Evolutionary conservation across 1,140 invertebrate genomes (phyloP).

Genomic region (Drosophila biarmipes): DNA sequence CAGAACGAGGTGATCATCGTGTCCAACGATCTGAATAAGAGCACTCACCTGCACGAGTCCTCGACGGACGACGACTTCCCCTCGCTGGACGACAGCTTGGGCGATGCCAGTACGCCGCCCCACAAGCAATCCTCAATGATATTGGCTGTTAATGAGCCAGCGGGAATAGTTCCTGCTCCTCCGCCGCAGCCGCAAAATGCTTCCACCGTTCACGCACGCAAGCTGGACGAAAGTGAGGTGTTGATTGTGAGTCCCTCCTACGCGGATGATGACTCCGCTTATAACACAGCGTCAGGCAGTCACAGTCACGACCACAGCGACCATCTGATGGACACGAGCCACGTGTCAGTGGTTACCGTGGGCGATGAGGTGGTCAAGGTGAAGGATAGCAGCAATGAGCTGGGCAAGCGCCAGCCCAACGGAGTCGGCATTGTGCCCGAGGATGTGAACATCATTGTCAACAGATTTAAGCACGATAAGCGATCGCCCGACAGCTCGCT

Average conservation of each 20-base stretch:
- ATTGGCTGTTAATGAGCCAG: slow-evolving; percentile 61
- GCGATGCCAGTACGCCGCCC: slow-evolving; percentile 86
- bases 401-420: slow-evolving; percentile 59
- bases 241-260: slow-evolving; percentile 89
- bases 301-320: slow-evolving; percentile 77
- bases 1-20: slow-evolving; percentile 91
- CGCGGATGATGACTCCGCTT: slow-evolving; percentile 80
- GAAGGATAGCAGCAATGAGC: slow-evolving; percentile 87
- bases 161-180: slow-evolving; percentile 40
- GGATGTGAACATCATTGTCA: slow-evolving; percentile 83
- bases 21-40: slow-evolving; percentile 90
- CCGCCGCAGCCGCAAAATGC: slow-evolving; percentile 72
- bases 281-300: slow-evolving; percentile 76
- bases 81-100: slow-evolving; percentile 90
- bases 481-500: slow-evolving; percentile 80
- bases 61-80: slow-evolving; percentile 90
- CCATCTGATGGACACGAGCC: slow-evolving; percentile 89
- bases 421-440: slow-evolving; percentile 66
- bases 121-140: slow-evolving; percentile 82
- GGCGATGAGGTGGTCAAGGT: slow-evolving; percentile 90
- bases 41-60: slow-evolving; percentile 87
- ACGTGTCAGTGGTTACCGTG: slow-evolving; percentile 95
- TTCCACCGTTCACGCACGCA: slow-evolving; percentile 78
- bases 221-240: slow-evolving; percentile 93
- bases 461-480: slow-evolving; percentile 75